phyloP scores from a whole-genome alignment of 2,888 invertebrate species.

The Thyatira batis region DNA sequence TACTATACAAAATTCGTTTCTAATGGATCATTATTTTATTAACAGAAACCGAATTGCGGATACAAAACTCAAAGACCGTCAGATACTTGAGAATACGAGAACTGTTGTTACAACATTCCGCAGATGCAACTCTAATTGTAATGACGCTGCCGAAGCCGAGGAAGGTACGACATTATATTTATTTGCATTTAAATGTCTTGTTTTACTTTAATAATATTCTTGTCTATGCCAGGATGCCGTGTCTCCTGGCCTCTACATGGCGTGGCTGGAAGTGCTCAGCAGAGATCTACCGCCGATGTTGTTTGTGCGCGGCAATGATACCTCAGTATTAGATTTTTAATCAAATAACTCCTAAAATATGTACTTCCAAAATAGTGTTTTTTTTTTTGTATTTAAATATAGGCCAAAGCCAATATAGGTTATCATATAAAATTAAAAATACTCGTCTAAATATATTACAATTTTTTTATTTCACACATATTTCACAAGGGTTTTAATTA shows the following conservation, averaged over 20 bases:
- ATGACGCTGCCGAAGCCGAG: conserved; percentile 98
- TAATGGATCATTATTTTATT: conserved; percentile 77
- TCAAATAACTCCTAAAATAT: too few relatives aligned
- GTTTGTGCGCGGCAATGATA: conserved; percentile 91
- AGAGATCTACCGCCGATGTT: conserved; percentile 93
- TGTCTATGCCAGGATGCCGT: conserved; percentile 84
- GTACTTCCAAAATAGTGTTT: neutral
- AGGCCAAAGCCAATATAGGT: neutral
- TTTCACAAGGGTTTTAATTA: conserved; percentile 73
- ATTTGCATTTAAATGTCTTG: neutral
- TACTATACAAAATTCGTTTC: too few relatives aligned
- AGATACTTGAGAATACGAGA: conserved; percentile 95
- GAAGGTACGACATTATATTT: conserved; percentile 57
- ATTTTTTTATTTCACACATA: conserved; percentile 79
- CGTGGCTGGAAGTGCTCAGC: conserved; percentile 96
- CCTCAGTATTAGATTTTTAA: conserved; percentile 84
- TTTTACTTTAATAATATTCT: neutral
- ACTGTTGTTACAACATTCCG: conserved; percentile 92
- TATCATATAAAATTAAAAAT: conserved; percentile 32
- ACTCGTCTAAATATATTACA: conserved; percentile 68
- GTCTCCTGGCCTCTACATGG: conserved; percentile 95
- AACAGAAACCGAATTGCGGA: conserved; percentile 87
- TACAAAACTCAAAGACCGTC: conserved; percentile 91
- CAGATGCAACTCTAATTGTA: conserved; percentile 91
- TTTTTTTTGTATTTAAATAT: neutral